Evolutionary conservation across 2,113 vertebrate genomes (phyloP), one percentile per base, ranked within the genome.

Genomic region (Pygoscelis antarcticus): DNA sequence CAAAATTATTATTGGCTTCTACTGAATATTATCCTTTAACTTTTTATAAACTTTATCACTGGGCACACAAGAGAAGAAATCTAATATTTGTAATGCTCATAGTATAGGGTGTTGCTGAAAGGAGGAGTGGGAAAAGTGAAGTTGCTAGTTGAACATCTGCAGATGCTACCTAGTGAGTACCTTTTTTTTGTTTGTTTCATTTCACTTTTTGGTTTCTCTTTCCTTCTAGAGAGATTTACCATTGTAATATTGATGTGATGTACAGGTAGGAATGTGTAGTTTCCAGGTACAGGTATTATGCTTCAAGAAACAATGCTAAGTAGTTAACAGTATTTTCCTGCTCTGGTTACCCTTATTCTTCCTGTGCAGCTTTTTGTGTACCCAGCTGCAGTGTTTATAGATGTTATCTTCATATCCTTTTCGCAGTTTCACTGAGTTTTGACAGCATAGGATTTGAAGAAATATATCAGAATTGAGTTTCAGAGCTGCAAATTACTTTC

Each of bases 1-100:
- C 78, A 92, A 94, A 98, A 95, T 97, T 97, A 93, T 92, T 96
- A 75, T 72, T 98, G 94, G 74, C 78, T 97, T 97, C 92, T 97
- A n/a, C 82, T 96, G 72, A 93, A 87, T 91, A 74, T 96, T 97
- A 60, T 61, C 85, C 96, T 92, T 97, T 95, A 97, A 94, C 86
- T 96, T 98, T 97, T 94, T 83, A 52, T 90, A 68, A 92, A 97
- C 83, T 96, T 97, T 91, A 90, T 97, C 97, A 96, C 88, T 84
- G 66, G 83, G 91, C 77, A 81, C 84, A 95, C 91, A 49, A 92
- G 94, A 96, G 92, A 89, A 96, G 81, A 93, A 75, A 71, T 94
- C 80, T 85, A 90, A 71, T 94, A 94, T 96, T 91, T 71, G 78
- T 93, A 90, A 96, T 97, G 86, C 69, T 97, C 69, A 55, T 94